Evolutionary conservation across 2,888 invertebrate species (phyloP).

Genomic region (Aleiodes testaceus): DNA sequence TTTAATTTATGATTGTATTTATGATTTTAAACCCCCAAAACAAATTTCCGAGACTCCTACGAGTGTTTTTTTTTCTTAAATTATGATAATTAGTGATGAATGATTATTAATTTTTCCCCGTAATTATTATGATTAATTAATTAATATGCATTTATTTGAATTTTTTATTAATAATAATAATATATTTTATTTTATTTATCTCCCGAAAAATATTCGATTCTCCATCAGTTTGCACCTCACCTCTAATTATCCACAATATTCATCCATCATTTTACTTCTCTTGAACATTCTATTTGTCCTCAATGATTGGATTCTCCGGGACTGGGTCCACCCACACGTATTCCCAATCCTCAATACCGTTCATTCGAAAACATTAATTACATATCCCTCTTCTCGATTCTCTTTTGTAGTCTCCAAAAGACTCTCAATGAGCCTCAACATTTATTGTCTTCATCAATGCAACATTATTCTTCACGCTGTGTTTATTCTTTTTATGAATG

Average conservation of each 20-base stretch:
- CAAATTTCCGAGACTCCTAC: constrained; percentile 69
- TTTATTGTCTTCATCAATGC: constrained; percentile 45
- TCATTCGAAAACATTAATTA: constrained; percentile 26
- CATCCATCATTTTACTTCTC: constrained; percentile 30
- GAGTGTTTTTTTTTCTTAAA: too few species aligned
- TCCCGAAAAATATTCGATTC: not conserved
- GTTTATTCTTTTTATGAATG: not conserved
- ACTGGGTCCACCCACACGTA: constrained; percentile 20
- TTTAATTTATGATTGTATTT: constrained; percentile 68
- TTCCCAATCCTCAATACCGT: constrained; percentile 26
- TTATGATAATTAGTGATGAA: too few species aligned
- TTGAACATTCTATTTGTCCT: constrained; percentile 15
- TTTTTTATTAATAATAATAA: not conserved
- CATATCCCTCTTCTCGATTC: constrained; percentile 17
- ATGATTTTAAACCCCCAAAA: constrained; percentile 62
- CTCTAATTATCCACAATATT: constrained; percentile 34
- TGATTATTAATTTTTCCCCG: too few species aligned
- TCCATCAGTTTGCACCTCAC: not conserved
- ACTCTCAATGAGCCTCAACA: constrained; percentile 15
- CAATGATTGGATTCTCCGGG: constrained; percentile 3
- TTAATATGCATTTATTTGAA: too few species aligned
- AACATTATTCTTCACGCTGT: constrained; percentile 25
- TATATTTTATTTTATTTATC: too few species aligned
- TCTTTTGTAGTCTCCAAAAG: constrained; percentile 22
- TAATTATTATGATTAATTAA: too few species aligned